Conservation (phyloP, 2,797 vertebrate genomes). For the Cuniculus paca region DNA sequence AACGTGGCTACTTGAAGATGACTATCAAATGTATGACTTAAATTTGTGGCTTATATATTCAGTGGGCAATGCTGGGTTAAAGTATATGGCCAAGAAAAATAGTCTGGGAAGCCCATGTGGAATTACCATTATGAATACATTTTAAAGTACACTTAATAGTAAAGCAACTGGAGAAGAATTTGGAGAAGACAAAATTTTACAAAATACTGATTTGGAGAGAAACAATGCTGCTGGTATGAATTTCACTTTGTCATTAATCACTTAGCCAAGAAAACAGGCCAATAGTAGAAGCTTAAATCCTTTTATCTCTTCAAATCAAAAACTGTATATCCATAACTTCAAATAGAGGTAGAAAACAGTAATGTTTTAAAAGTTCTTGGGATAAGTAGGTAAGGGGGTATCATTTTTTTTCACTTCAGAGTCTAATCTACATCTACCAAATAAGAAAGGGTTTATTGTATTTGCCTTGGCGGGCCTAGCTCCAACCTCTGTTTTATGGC, state of each 20-base stretch:
- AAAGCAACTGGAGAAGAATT: conserved; percentile 11
- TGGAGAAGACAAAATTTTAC: neutral
- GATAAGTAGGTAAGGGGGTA: conserved; percentile 47
- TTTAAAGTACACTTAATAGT: neutral
- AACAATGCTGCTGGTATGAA: neutral
- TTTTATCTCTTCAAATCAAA: conserved; percentile 53
- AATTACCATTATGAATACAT: neutral
- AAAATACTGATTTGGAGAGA: conserved; percentile 17
- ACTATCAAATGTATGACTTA: neutral
- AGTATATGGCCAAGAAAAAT: conserved; percentile 17
- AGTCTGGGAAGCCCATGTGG: neutral
- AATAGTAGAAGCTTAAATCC: neutral
- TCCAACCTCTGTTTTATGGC: conserved; percentile 13
- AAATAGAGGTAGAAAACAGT: neutral
- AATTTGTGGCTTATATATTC: conserved; percentile 12
- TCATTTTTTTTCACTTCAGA: conserved; percentile 18
- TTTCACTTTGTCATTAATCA: neutral
- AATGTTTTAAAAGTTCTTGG: conserved; percentile 13
- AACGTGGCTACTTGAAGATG: conserved; percentile 15
- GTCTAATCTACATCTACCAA: conserved; percentile 57
- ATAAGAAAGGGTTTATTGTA: conserved; percentile 61
- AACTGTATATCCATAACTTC: conserved; percentile 38
- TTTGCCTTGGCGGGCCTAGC: conserved; percentile 48
- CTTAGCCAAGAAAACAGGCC: conserved; percentile 23
- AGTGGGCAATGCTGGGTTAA: neutral